These are phyloP conservation scores for Mayetiola destructor DNA, from an alignment of 2,888 invertebrate species.

Conservation along the genomic window DNA sequence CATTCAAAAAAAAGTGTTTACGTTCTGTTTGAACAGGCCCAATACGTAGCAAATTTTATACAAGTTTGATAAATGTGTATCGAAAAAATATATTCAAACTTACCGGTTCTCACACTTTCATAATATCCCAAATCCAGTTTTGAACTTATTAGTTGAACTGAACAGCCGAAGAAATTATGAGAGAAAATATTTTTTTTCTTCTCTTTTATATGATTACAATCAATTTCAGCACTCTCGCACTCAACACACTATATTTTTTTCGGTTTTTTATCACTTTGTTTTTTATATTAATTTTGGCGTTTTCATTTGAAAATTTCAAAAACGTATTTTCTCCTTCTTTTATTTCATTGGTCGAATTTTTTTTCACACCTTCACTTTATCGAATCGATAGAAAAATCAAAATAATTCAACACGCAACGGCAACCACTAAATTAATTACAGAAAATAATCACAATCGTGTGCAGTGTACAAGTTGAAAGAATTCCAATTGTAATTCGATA, in stretches of 20 bases:
- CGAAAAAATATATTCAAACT: not conserved
- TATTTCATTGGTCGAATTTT: too few relatives aligned
- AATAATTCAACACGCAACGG: too few relatives aligned
- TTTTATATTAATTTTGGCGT: not conserved
- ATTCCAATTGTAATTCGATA: too few relatives aligned
- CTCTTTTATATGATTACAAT: not conserved
- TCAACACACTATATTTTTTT: not conserved
- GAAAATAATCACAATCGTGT: too few relatives aligned
- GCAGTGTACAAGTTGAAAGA: too few relatives aligned
- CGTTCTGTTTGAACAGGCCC: not conserved
- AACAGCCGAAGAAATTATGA: not conserved
- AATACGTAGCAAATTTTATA: not conserved
- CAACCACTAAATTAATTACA: too few relatives aligned
- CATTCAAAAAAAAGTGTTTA: not conserved
- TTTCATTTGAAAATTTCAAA: not conserved
- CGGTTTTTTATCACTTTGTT: not conserved
- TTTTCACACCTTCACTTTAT: too few relatives aligned
- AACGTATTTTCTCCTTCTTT: not conserved
- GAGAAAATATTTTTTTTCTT: not conserved
- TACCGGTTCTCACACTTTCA: constrained; percentile 32
- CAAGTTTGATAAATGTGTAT: not conserved
- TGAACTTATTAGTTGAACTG: not conserved
- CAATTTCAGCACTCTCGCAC: not conserved
- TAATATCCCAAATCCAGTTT: constrained; percentile 37
- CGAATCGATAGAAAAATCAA: too few relatives aligned